These are phyloP conservation scores for Nephotettix cincticeps DNA, from an alignment of 1,140 invertebrate species.

Conservation along the genomic window DNA sequence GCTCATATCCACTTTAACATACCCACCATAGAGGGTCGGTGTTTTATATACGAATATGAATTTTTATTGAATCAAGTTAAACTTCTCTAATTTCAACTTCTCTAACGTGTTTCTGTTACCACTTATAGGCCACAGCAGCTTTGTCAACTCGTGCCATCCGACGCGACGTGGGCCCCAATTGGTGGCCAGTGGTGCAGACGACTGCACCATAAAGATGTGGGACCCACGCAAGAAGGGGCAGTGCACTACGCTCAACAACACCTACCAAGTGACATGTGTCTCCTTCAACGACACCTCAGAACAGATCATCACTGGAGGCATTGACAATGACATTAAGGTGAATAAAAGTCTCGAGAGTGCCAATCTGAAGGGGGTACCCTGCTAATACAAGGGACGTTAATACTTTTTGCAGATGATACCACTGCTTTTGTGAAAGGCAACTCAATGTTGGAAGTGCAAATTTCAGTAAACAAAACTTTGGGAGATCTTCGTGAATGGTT, in stretches of 20 bases:
- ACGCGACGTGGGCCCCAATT: conserved; percentile 86
- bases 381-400: too few relatives aligned
- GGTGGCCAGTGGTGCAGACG: conserved; percentile 92
- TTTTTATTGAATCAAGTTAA: too few relatives aligned
- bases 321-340: conserved; percentile 97
- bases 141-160: conserved; percentile 81
- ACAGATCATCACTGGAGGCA: conserved; percentile 85
- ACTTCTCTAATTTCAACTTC: neutral
- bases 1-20: too few relatives aligned
- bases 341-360: too few relatives aligned
- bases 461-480: too few relatives aligned
- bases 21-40: too few relatives aligned
- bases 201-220: conserved; percentile 92
- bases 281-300: conserved; percentile 96
- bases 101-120: neutral
- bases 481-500: too few relatives aligned
- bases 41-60: neutral
- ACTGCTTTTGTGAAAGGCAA: too few relatives aligned
- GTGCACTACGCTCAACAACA: conserved; percentile 75
- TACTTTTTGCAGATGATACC: too few relatives aligned
- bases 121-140: conserved; percentile 72
- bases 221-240: conserved; percentile 74
- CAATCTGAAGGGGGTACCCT: too few relatives aligned
- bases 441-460: too few relatives aligned
- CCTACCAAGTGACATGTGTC: conserved; percentile 86